Conservation (phyloP, 2,888 invertebrate genomes). For the Volucella inanis region DNA sequence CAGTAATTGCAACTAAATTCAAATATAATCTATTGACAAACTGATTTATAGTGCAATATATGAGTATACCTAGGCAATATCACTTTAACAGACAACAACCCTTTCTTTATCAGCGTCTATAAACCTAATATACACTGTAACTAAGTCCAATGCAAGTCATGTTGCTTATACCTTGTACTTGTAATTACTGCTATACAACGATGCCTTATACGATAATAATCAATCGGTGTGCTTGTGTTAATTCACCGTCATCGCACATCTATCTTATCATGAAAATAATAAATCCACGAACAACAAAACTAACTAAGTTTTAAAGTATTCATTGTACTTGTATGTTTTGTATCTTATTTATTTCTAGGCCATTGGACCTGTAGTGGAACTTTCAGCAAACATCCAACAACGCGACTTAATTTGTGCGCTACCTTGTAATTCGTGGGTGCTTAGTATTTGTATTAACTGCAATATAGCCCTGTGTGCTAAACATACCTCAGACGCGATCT, state of each 20-base stretch:
- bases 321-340: constrained; percentile 5
- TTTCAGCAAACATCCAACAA: constrained; percentile 79
- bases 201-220: constrained; percentile 20
- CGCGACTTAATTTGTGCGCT: constrained; percentile 79
- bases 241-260: not conserved
- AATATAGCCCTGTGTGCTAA: constrained; percentile 80
- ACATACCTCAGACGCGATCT: constrained; percentile 68
- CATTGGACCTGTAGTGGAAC: constrained; percentile 80
- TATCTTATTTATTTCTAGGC: constrained; percentile 77
- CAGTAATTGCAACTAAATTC: constrained; percentile 18
- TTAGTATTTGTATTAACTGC: constrained; percentile 82
- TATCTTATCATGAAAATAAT: constrained; percentile 41
- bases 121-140: constrained; percentile 27
- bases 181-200: no score
- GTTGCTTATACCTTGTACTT: not conserved
- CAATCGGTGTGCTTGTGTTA: constrained; percentile 22
- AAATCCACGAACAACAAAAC: constrained; percentile 13
- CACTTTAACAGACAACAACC: constrained; percentile 14
- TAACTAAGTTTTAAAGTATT: constrained; percentile 11
- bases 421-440: constrained; percentile 78
- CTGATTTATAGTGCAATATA: constrained; percentile 9
- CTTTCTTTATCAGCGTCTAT: constrained; percentile 29
- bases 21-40: constrained; percentile 27
- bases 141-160: constrained; percentile 27
- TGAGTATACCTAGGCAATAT: not conserved